phyloP scores from a whole-genome alignment of 2,113 vertebrate genomes.

The Cheirogaleus medius region DNA sequence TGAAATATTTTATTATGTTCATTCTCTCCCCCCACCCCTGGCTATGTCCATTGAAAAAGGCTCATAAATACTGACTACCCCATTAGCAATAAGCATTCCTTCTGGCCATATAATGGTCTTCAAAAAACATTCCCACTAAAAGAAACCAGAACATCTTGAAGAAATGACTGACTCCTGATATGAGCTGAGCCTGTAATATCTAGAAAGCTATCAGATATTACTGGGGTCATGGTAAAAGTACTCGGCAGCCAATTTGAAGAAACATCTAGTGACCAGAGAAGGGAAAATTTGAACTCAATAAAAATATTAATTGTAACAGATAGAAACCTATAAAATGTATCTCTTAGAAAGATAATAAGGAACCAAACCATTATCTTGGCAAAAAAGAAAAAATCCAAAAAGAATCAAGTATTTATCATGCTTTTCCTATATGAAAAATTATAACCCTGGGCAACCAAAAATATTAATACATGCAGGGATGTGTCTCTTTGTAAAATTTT shows the following conservation, averaged over 20 bases:
- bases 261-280: not conserved
- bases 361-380: not conserved
- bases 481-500: not conserved
- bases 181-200: not conserved
- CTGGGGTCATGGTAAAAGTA: not conserved
- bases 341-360: not conserved
- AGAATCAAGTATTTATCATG: slow-evolving; percentile 13
- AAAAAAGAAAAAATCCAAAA: not conserved
- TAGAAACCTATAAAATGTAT: not conserved
- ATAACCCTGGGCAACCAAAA: not conserved
- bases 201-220: not conserved
- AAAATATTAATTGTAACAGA: not conserved
- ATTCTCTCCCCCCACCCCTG: too few relatives aligned
- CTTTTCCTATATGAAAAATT: not conserved
- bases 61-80: not conserved
- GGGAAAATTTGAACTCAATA: slow-evolving; percentile 2
- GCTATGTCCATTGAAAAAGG: not conserved
- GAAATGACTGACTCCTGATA: not conserved
- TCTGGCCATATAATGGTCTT: not conserved
- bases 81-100: not conserved
- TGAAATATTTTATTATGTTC: not conserved
- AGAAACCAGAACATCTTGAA: not conserved
- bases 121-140: not conserved
- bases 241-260: not conserved
- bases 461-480: not conserved